phyloP scores from a whole-genome alignment of 2,113 vertebrate species.

The Saccopteryx leptura region DNA sequence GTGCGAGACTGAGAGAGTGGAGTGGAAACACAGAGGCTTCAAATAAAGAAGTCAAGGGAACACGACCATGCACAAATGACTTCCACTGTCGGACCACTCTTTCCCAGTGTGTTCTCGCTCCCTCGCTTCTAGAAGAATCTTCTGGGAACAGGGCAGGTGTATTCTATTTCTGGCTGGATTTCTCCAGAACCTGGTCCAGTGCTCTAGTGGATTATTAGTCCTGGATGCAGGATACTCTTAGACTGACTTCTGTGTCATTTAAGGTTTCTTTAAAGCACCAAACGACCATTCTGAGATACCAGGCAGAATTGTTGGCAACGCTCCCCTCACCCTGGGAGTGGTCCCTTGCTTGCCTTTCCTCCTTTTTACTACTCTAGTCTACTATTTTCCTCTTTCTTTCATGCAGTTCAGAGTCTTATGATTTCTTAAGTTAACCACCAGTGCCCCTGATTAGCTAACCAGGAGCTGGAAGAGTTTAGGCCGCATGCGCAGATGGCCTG shows the following conservation, averaged over 20 bases:
- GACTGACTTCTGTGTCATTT: neutral
- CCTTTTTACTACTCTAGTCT: neutral
- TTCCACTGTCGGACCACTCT: neutral
- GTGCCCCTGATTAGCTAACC: neutral
- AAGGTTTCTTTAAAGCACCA: constrained; percentile 13
- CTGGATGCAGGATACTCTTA: neutral
- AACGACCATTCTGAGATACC: neutral
- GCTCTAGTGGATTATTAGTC: neutral
- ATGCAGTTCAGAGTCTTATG: neutral
- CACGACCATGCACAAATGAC: neutral
- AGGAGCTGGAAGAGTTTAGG: neutral
- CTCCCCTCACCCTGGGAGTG: neutral
- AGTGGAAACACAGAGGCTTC: accelerated
- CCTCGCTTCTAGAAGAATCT: neutral
- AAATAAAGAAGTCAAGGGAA: constrained; percentile 37
- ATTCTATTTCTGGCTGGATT: neutral
- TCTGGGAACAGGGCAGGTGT: neutral
- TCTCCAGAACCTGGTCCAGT: neutral
- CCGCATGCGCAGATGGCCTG: neutral
- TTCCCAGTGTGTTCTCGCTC: neutral
- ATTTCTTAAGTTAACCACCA: neutral
- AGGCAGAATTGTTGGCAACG: neutral
- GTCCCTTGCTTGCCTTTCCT: neutral
- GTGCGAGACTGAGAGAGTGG: neutral
- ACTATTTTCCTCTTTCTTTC: neutral